Base-by-base conservation (phyloP, 1,140 invertebrate species). In the Drosophila orosa region DNA sequence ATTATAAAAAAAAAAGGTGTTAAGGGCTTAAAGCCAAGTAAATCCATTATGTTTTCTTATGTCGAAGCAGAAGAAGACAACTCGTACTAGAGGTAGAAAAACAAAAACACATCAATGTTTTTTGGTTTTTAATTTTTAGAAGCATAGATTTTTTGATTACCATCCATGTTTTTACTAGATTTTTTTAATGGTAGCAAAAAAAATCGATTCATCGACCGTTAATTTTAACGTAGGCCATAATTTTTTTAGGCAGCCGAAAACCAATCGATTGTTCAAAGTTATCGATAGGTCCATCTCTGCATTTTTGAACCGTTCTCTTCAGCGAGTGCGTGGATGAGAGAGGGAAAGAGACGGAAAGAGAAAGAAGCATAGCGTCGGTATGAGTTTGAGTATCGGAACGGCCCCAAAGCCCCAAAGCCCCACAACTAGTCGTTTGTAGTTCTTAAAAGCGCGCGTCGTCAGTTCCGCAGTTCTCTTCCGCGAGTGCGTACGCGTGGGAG, bases 321-420 rank as follows among this genome's bases (percentile, higher is more conserved):
- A 33, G 29, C 29, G 48, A 33, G 48, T 22, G 48, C 25, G 47
- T 12, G 47, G 19, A 19, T 22, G 40, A n/a, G 44, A 47, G 29
- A 47, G 29, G 7, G 17, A 15, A 5, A 19, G 48, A 13, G 47
- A 50, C 6, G 31, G 27, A 31, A 50, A 50, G 25, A 33, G 29
- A 52, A 52, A 22, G 10, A 19, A 33, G 29, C 3, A 12, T 33
- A 13, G 48, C 48, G 29, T 52, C 48, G 48, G 29, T 33, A 33
- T 52, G 48, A 59, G 42, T 40, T 24, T 44, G 13, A 45, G 59
- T 39, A 35, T 54, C 19, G 58, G 25, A 80, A 54, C 29, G 48
- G n/a, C n/a, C n/a, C n/a, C n/a, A n/a, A n/a, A 80, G 42, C 22
- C 63, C 59, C 42, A 44, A 82, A 80, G 55, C 54, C 56, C 57